Evolutionary conservation across 2,797 vertebrate genomes (phyloP).

Genomic region (Gymnoscopelus microlampas): DNA sequence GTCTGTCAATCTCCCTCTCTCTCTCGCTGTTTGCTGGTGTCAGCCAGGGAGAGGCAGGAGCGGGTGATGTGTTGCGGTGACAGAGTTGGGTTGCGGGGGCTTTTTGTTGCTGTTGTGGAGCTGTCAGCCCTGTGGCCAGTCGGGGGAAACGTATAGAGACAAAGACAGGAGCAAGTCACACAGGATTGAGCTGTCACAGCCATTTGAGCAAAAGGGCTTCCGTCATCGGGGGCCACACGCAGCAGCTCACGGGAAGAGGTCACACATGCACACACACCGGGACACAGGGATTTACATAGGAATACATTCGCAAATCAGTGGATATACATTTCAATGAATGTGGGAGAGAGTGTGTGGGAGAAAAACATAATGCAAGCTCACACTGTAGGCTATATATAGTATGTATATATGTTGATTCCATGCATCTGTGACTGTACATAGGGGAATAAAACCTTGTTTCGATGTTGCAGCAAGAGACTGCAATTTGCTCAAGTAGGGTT

Average conservation of each 20-base stretch:
- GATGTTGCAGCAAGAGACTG: background rate
- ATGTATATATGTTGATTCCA: background rate
- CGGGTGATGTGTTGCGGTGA: background rate
- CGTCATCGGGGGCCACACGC: conserved; percentile 31
- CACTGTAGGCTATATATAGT: too few species aligned
- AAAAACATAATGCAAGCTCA: too few species aligned
- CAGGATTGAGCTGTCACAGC: conserved; percentile 72
- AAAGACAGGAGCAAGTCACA: conserved; percentile 61
- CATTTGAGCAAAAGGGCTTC: conserved; percentile 47
- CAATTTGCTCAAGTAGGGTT: background rate
- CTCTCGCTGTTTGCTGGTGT: background rate
- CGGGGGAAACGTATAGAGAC: conserved; percentile 51
- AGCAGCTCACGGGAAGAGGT: conserved; percentile 14
- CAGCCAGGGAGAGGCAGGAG: background rate
- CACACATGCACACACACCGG: background rate
- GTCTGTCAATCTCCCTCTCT: too few species aligned
- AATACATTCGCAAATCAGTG: conserved; percentile 17
- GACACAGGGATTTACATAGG: conserved; percentile 23
- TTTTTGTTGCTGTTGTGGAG: conserved; percentile 40
- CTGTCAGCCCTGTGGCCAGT: conserved; percentile 59
- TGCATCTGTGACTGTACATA: background rate
- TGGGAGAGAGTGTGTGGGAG: too few species aligned
- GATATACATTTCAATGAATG: conserved; percentile 6
- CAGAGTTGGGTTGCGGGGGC: conserved; percentile 29
- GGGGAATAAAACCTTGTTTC: background rate